phyloP scores from a whole-genome alignment of 2,797 vertebrate genomes.

The Hyperoplus lanceolatus region DNA sequence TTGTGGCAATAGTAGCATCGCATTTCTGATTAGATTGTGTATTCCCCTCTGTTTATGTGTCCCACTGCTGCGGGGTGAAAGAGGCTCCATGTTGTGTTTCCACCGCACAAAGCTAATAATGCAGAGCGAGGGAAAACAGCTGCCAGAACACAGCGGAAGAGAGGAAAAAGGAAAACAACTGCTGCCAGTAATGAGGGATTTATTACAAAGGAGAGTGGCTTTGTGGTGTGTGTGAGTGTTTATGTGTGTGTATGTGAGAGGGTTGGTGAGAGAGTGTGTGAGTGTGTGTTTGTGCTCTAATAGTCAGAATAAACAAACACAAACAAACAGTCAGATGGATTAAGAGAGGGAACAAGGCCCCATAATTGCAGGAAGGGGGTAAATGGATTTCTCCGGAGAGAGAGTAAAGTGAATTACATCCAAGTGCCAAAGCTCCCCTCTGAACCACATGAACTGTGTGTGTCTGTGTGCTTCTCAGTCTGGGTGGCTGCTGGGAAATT shows the following conservation, averaged over 20 bases:
- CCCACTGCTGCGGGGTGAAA: background rate
- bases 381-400: conserved; percentile 63
- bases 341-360: conserved; percentile 69
- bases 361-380: conserved; percentile 76
- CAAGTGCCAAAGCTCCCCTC: conserved; percentile 44
- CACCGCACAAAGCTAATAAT: conserved; percentile 64
- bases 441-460: conserved; percentile 56
- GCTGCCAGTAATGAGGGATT: conserved; percentile 73
- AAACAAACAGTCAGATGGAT: conserved; percentile 73
- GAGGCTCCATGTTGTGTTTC: conserved; percentile 54
- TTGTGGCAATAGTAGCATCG: background rate
- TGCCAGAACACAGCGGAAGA: conserved; percentile 44
- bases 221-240: conserved; percentile 32
- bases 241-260: conserved; percentile 12
- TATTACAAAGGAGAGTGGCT: conserved; percentile 63
- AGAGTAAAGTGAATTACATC: conserved; percentile 65
- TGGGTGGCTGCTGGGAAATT: conserved; percentile 30
- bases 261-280: background rate
- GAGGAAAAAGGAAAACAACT: conserved; percentile 46
- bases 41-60: background rate
- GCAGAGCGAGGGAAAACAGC: conserved; percentile 59
- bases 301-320: conserved; percentile 65
- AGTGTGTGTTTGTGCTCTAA: conserved; percentile 36
- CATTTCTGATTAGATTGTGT: conserved; percentile 20
- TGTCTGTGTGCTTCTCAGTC: conserved; percentile 12